These are phyloP conservation scores for Zeugodacus cucurbitae DNA, from an alignment of 1,140 invertebrate genomes.

Conservation along the genomic window DNA sequence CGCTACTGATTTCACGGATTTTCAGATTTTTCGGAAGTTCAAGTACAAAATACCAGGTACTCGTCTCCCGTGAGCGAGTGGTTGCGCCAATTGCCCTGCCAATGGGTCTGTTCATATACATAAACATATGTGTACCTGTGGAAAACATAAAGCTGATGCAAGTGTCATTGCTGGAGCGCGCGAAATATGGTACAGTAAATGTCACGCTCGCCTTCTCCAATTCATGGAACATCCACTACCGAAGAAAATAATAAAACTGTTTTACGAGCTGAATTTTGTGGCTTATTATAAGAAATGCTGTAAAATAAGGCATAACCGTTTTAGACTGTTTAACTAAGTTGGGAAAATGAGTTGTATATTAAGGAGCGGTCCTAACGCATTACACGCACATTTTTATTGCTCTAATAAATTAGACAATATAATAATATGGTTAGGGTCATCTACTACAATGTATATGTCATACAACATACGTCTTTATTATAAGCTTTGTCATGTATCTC, in stretches of 20 bases:
- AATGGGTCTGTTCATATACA: too few relatives aligned
- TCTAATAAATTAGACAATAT: not conserved
- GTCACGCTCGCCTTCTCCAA: not conserved
- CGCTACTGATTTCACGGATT: not conserved
- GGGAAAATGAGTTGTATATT: not conserved
- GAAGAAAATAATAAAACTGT: not conserved
- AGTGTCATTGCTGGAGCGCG: not conserved
- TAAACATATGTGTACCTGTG: not conserved
- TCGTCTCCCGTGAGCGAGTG: too few relatives aligned
- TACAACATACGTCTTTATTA: too few relatives aligned
- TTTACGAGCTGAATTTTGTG: not conserved
- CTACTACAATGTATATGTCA: too few relatives aligned
- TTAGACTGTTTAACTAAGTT: not conserved
- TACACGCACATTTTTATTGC: not conserved
- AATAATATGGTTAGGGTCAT: too few relatives aligned
- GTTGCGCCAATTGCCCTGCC: too few relatives aligned
- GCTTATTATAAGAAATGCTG: not conserved
- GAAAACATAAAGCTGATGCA: not conserved
- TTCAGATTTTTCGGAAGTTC: not conserved
- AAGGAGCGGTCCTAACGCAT: too few relatives aligned
- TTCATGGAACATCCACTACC: not conserved
- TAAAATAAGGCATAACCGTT: not conserved
- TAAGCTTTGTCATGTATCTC: too few relatives aligned
- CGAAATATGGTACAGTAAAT: not conserved
- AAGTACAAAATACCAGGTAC: too few relatives aligned